Base-by-base conservation (phyloP, 2,888 invertebrate genomes). In the Gibbula magus region DNA sequence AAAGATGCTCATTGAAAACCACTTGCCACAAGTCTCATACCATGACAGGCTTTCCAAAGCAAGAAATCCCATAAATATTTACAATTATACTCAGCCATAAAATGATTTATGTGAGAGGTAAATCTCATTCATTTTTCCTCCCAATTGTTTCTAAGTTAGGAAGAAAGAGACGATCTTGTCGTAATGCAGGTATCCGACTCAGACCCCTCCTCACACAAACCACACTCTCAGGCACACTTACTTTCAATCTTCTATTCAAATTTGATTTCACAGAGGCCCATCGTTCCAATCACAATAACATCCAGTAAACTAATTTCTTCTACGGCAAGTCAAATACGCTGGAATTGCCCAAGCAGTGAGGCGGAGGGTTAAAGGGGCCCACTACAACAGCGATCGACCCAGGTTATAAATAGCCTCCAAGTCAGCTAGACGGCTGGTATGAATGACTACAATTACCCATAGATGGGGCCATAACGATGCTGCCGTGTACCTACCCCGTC, bases 291-390 rank as follows among this genome's bases (percentile, higher is more conserved):
- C 29, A 61, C 61, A 61, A 61, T 61, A 61, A 61, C 61, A 61
- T 61, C 29, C 61, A 61, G 61, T 61, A 61, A 61, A 61, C 61
- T 61, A 61, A 61, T 61, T 61, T 61, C 61, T 61, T 61, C 61
- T 61, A 22, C 29, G 61, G 61, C 29, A 20, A 61, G 61, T 61
- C 61, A 61, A 61, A 61, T 61, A 61, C 29, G 61, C 61, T 29
- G 61, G 25, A 61, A 61, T 61, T 29, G 25, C 61, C 20, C 29
- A 16, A 61, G 25, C 61, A 5, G 61, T 5, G 61, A 25, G 22
- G 29, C 13, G 29, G 16, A 16, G 22, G 25, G 29, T 61, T 61
- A 61, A 61, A 61, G 61, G 61, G 61, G n/a, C 61, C 8, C 13
- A 61, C 61, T 25, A 61, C 61, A 16, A 8, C 16, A 8, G 61